Conservation (phyloP, 2,797 vertebrate species). For the Chaetodon trifasciatus region DNA sequence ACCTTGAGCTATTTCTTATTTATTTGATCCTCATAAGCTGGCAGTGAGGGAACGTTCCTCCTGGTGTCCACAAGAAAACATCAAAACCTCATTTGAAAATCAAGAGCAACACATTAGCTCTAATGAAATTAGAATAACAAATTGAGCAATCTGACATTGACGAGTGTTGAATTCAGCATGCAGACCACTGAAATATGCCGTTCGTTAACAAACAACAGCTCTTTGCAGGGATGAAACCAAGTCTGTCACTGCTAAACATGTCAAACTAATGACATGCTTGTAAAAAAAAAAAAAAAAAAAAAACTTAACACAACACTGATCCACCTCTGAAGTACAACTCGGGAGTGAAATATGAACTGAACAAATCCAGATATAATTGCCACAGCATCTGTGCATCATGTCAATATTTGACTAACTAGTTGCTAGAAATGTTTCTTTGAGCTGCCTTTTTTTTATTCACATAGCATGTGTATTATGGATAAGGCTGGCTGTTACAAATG, state of each 20-base stretch:
- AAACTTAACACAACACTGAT: background rate
- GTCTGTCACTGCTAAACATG: conserved; percentile 26
- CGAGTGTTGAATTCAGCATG: conserved; percentile 1
- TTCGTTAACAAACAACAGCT: background rate
- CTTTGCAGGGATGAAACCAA: background rate
- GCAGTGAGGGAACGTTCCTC: background rate
- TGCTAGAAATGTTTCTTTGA: background rate
- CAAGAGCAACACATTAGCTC: background rate
- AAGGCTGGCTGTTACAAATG: background rate
- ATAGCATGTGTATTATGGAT: conserved; percentile 2
- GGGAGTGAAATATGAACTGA: conserved; percentile 28
- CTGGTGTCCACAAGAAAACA: background rate
- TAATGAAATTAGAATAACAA: background rate
- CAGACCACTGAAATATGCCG: background rate
- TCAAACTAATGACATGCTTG: conserved; percentile 22
- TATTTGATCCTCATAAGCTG: conserved; percentile 1
- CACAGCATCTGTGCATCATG: conserved; percentile 21
- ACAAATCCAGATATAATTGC: conserved; percentile 31
- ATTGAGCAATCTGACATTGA: background rate
- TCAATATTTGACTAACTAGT: conserved; percentile 47
- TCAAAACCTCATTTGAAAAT: background rate
- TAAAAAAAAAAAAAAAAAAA: background rate
- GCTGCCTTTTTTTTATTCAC: background rate
- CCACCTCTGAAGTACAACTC: conserved; percentile 21
- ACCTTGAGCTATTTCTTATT: background rate